These are phyloP conservation scores for Alethe castanea DNA, from an alignment of 2,113 vertebrate genomes.

Conservation along the genomic window DNA sequence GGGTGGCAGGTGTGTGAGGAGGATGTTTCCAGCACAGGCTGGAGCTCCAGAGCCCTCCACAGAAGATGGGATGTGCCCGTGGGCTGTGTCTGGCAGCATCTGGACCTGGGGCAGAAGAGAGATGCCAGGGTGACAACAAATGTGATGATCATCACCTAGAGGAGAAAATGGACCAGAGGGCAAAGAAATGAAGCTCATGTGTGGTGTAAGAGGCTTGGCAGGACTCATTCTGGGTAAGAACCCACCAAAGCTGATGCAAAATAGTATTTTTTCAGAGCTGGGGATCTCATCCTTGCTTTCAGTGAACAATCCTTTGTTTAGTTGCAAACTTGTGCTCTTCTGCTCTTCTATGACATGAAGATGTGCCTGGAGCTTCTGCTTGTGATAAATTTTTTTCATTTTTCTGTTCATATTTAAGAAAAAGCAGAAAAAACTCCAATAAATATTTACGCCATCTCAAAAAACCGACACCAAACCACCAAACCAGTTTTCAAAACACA, in stretches of 20 bases:
- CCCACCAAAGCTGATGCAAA: not conserved
- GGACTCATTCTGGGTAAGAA: not conserved
- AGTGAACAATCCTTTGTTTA: not conserved
- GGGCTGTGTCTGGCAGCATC: not conserved
- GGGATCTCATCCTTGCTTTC: not conserved
- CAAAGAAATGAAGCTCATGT: not conserved
- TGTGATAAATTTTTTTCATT: rapidly evolving
- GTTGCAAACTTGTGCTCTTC: not conserved
- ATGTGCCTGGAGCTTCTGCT: not conserved
- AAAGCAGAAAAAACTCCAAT: not conserved
- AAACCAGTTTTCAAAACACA: not conserved
- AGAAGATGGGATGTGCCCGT: not conserved
- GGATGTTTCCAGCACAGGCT: not conserved
- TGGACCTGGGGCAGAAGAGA: not conserved
- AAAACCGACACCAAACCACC: not conserved
- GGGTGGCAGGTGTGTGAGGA: not conserved
- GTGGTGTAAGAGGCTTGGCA: not conserved
- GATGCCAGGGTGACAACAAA: not conserved
- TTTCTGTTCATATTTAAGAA: not conserved
- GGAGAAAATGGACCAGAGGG: not conserved
- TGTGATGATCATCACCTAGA: not conserved
- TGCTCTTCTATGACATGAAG: not conserved
- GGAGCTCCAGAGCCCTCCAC: not conserved
- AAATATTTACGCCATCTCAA: not conserved
- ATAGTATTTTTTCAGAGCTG: not conserved